phyloP scores from a whole-genome alignment of 1,140 invertebrate species.

The Caenorhabditis brenneri region DNA sequence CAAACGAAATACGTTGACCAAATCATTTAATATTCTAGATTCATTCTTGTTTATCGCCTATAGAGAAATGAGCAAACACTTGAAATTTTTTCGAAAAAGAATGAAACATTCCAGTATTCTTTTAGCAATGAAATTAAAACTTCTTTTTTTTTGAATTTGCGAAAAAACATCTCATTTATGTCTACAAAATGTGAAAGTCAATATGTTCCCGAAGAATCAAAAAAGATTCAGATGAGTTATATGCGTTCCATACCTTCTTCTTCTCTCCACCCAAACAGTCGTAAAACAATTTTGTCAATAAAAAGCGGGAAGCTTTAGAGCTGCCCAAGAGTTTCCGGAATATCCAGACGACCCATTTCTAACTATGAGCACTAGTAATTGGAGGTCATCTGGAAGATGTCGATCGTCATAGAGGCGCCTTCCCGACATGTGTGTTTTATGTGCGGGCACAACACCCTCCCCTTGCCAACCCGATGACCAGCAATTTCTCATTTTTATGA shows the following conservation, averaged over 20 bases:
- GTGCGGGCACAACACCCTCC: constrained; percentile 5
- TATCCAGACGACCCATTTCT: neutral
- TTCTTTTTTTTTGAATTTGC: too few species aligned
- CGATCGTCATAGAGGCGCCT: constrained; percentile 34
- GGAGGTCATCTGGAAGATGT: constrained; percentile 43
- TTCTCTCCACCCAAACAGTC: neutral
- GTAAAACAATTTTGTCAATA: constrained; percentile 1
- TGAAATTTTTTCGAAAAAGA: neutral
- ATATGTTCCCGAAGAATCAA: too few species aligned
- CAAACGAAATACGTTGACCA: too few species aligned
- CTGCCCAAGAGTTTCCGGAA: neutral
- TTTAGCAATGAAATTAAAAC: too few species aligned
- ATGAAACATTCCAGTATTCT: too few species aligned
- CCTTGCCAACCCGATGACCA: neutral
- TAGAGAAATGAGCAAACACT: neutral
- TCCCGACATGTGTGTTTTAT: constrained; percentile 41
- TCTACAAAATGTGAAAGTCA: too few species aligned
- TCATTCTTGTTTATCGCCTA: neutral
- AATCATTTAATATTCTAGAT: too few species aligned
- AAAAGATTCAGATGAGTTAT: too few species aligned
- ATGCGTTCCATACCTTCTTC: neutral
- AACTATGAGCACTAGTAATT: constrained; percentile 34
- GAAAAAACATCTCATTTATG: too few species aligned
- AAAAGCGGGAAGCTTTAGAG: neutral
- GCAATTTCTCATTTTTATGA: constrained; percentile 44